Evolutionary conservation across 2,113 vertebrate genomes (phyloP), one percentile per base, ranked within the genome.

Genomic region (Ivindomyrus marchei): DNA sequence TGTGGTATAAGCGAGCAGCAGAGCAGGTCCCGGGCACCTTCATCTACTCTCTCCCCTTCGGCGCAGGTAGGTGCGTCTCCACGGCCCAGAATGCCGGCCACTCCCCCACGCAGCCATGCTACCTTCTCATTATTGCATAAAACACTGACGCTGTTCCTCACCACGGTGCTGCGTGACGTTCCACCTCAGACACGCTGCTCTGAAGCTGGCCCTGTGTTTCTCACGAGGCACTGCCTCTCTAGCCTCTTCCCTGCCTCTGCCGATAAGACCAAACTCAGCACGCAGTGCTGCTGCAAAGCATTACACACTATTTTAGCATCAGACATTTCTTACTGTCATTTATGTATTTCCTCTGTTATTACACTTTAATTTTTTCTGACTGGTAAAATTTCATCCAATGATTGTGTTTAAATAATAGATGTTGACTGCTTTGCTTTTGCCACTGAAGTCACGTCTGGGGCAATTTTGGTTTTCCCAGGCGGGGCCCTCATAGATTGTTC

Each of bases 1-100:
- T 99, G 90, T 99, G 98, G 98, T 99, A 99, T 94, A 97, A 98
- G 95, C 97, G 98, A 94, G 98, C 98, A 0, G 98, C 98, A 2
- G 98, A 99, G 80, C 98, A 99, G 95, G 96, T 99, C 93, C 97
- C 98, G 1, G 98, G 98, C 8, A 98, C 97, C 88, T 99, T 99
- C 84, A 96, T 99, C 88, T 99, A 99, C 93, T 99, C 98, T 0
- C 97, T 99, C 50, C 98, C 98, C 0, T 99, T 99, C 92, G 98
- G 97, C 92, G 95, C 97, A 96, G 98, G 95, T 92, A 49, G 90
- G 27, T 31, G 8, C 66, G 10, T 70, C n/a, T 31, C 62, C 62
- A 27, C n/a, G 10, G 27, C 24, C 56, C 46, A 39, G 39, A n/a
- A 31, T 4, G 46, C 36, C 1, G 5, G 42, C n/a, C 42, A 47